phyloP scores from a whole-genome alignment of 1,140 invertebrate species.

The Teleopsis dalmanni region DNA sequence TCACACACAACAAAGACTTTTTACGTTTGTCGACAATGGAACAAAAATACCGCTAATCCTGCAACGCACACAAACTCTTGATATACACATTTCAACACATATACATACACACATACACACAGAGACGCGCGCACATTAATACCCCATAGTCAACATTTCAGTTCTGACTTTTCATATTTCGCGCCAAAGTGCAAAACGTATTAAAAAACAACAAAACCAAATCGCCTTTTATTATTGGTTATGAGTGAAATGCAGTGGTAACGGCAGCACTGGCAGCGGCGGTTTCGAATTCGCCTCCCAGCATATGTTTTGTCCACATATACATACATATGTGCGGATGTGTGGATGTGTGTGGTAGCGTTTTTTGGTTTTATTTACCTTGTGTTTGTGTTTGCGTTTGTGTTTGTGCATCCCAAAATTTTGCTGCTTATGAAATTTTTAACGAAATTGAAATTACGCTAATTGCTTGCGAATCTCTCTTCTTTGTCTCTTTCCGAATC shows the following conservation, averaged over 20 bases:
- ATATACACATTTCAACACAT: neutral
- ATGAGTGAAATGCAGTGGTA: too few species aligned
- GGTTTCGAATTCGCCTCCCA: too few species aligned
- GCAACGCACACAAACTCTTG: neutral
- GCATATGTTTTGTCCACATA: neutral
- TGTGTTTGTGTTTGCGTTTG: too few species aligned
- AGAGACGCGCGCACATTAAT: neutral
- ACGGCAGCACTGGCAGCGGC: too few species aligned
- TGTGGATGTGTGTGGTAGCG: neutral
- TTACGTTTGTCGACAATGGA: neutral
- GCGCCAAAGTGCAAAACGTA: constrained; percentile 1
- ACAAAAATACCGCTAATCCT: constrained; percentile 13
- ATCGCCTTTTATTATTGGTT: too few species aligned
- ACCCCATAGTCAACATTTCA: neutral
- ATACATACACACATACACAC: neutral
- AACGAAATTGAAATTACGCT: constrained; percentile 45
- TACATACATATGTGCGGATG: neutral
- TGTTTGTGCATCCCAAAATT: too few species aligned
- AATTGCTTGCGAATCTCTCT: constrained; percentile 32
- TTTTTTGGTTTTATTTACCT: constrained; percentile 5
- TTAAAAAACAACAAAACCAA: too few species aligned
- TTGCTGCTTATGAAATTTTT: constrained; percentile 45
- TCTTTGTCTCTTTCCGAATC: neutral
- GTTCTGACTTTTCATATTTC: neutral
- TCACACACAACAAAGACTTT: constrained; percentile 1